Evolutionary conservation across 2,113 vertebrate genomes (phyloP).

Genomic region (Strix uralensis): DNA sequence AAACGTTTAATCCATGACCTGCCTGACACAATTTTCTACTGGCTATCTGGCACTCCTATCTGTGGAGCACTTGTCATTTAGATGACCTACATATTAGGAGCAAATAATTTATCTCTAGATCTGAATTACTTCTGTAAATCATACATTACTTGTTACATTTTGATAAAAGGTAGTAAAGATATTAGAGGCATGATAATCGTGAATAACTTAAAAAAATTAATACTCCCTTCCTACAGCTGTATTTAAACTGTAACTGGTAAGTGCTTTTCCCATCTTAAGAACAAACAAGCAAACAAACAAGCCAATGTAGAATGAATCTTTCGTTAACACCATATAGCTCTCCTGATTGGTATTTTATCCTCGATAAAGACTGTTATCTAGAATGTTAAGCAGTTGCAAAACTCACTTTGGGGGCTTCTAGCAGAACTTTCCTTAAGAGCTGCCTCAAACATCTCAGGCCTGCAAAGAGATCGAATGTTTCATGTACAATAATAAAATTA

Average conservation of each 20-base stretch:
- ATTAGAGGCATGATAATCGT: neutral
- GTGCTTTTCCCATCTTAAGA: neutral
- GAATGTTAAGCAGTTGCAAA: neutral
- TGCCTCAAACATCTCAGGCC: conserved; percentile 77
- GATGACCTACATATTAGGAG: neutral
- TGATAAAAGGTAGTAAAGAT: neutral
- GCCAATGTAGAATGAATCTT: neutral
- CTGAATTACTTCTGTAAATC: neutral
- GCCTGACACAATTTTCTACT: neutral
- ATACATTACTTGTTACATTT: neutral
- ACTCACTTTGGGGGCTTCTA: conserved; percentile 73
- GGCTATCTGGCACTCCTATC: neutral
- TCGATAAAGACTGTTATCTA: neutral
- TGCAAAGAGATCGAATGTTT: conserved; percentile 58
- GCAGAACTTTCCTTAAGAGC: conserved; percentile 72
- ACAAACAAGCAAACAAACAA: neutral
- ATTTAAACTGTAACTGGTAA: neutral
- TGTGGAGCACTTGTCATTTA: neutral
- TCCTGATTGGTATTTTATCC: neutral
- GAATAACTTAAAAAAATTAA: neutral
- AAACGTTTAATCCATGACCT: neutral
- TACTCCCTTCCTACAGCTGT: neutral
- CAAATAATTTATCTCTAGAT: neutral
- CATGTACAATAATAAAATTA: neutral
- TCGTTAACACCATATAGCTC: neutral